Conservation (phyloP, 2,888 invertebrate genomes). For the Cryptus armator region DNA sequence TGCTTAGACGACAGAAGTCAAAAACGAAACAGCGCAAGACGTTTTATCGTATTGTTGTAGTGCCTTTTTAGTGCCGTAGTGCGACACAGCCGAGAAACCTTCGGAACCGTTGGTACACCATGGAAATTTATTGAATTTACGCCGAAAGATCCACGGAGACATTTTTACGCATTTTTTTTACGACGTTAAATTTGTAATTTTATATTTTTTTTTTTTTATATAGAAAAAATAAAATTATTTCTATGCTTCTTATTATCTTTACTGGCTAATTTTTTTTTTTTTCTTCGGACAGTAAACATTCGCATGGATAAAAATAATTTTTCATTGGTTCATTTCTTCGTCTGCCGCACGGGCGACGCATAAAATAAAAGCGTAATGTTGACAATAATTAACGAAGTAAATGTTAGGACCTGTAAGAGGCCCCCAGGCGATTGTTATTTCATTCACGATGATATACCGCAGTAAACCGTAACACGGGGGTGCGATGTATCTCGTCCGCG, state of each 20-base stretch:
- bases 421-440: constrained; percentile 46
- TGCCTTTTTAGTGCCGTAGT: not conserved
- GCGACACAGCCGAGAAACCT: not conserved
- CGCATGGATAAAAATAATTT: not conserved
- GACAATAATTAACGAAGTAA: constrained; percentile 19
- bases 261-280: not conserved
- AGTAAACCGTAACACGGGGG: constrained; percentile 47
- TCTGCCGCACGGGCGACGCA: not conserved
- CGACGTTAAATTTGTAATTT: too few relatives aligned
- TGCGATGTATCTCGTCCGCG: constrained; percentile 45
- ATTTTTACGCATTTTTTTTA: too few relatives aligned
- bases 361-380: constrained; percentile 1
- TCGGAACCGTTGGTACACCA: not conserved
- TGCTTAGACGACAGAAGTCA: not conserved
- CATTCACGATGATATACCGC: constrained; percentile 52
- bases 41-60: not conserved
- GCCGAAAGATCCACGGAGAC: too few relatives aligned
- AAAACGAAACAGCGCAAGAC: not conserved
- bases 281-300: not conserved
- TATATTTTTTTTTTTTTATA: too few relatives aligned
- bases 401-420: constrained; percentile 16
- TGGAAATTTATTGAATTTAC: too few relatives aligned
- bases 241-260: too few relatives aligned
- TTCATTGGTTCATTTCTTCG: not conserved
- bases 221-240: too few relatives aligned